Evolutionary conservation across 1,140 invertebrate species (phyloP).

Genomic region (Diploscapter pachys): DNA sequence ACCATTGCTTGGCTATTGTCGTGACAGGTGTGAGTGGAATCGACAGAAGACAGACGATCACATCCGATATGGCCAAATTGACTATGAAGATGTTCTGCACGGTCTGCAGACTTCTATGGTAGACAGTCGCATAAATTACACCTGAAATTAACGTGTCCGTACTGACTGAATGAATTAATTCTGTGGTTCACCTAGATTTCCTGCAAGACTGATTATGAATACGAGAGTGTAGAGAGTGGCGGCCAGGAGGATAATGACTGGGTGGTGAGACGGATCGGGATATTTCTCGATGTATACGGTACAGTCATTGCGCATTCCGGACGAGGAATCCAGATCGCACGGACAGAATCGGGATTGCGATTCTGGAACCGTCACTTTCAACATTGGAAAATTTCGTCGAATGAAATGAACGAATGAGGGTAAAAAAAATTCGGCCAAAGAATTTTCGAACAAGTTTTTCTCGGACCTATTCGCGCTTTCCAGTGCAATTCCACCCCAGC

Average conservation of each 20-base stretch:
- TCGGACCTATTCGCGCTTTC: too few relatives aligned
- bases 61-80: conserved; percentile 34
- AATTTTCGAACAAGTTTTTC: too few relatives aligned
- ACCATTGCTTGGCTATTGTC: conserved; percentile 36
- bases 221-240: conserved; percentile 58
- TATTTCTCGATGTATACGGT: conserved; percentile 10
- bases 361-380: too few relatives aligned
- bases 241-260: conserved; percentile 37
- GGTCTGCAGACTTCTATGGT: conserved; percentile 31
- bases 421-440: too few relatives aligned
- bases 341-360: too few relatives aligned
- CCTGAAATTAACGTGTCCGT: not conserved
- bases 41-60: conserved; percentile 36
- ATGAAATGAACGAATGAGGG: too few relatives aligned
- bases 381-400: too few relatives aligned
- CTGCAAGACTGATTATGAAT: conserved; percentile 58
- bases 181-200: conserved; percentile 20
- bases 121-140: conserved; percentile 24
- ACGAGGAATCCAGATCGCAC: too few relatives aligned
- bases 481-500: too few relatives aligned
- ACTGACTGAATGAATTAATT: not conserved
- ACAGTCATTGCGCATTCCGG: conserved; percentile 4
- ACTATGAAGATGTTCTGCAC: conserved; percentile 44
- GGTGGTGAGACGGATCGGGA: conserved; percentile 22
- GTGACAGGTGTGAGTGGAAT: conserved; percentile 36